These are phyloP conservation scores for Lates japonicus DNA, from an alignment of 2,797 vertebrate genomes.

Conservation along the genomic window DNA sequence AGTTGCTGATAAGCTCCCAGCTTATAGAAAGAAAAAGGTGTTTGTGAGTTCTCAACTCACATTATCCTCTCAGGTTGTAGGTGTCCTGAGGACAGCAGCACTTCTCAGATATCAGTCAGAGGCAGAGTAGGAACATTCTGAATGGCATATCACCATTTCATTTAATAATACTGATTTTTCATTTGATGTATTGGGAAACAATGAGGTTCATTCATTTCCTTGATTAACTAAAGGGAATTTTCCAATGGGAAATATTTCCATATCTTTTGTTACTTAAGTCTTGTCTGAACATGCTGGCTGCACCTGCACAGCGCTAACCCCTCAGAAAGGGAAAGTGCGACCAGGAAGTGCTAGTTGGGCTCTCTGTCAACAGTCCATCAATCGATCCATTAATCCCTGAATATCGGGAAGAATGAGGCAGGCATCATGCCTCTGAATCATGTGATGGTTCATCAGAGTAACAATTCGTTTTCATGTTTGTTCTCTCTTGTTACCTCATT, in stretches of 20 bases:
- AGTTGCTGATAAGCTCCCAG: slow-evolving; percentile 2
- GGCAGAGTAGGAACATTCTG: background rate
- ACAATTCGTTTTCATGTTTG: background rate
- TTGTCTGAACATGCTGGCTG: background rate
- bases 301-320: slow-evolving; percentile 10
- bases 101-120: background rate
- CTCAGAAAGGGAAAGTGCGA: slow-evolving; percentile 16
- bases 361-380: slow-evolving; percentile 45
- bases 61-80: background rate
- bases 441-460: background rate
- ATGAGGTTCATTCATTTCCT: background rate
- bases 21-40: background rate
- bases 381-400: slow-evolving; percentile 37
- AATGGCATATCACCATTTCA: background rate
- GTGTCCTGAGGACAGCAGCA: background rate
- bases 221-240: background rate
- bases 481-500: slow-evolving; percentile 8
- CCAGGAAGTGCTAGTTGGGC: slow-evolving; percentile 29
- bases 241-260: background rate
- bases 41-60: background rate
- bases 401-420: background rate
- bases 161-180: background rate
- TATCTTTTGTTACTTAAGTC: background rate
- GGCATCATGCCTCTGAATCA: background rate
- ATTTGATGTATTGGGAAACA: background rate